Evolutionary conservation across 1,140 invertebrate species (phyloP).

Genomic region (Diploscapter pachys): DNA sequence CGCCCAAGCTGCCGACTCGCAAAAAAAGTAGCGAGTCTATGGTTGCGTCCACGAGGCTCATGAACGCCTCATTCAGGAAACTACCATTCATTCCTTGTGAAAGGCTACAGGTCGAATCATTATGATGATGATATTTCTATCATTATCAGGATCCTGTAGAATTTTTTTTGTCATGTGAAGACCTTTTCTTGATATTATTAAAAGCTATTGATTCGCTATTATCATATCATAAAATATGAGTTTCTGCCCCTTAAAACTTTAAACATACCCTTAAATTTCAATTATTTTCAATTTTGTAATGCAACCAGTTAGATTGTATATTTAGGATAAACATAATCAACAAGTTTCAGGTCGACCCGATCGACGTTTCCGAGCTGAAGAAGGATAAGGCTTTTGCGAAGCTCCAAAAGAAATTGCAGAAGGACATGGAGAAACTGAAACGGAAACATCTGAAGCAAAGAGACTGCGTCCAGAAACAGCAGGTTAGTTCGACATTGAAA

Average conservation of each 20-base stretch:
- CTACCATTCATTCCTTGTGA: not conserved
- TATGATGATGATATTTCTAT: not conserved
- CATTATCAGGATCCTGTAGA: no score
- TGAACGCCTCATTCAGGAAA: no score
- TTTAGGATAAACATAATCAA: not conserved
- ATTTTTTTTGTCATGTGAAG: no score
- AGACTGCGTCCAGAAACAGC: constrained; percentile 81
- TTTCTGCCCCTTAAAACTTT: not conserved
- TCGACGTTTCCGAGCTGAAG: constrained; percentile 82
- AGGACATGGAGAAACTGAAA: constrained; percentile 84
- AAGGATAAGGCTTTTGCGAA: constrained; percentile 91
- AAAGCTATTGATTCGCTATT: no score
- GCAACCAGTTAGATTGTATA: not conserved
- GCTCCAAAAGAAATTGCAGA: constrained; percentile 89
- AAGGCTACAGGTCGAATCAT: constrained; percentile 20
- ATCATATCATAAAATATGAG: no score
- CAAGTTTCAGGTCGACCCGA: constrained; percentile 73
- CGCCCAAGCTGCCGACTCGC: no score
- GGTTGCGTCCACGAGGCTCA: no score
- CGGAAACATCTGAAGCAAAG: constrained; percentile 92
- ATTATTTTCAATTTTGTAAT: not conserved
- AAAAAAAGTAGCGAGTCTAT: no score
- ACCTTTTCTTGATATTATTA: no score
- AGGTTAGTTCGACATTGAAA: constrained; percentile 9
- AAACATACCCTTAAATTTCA: constrained; percentile 18